Percentiles rank a stretch among this genome's conserved stretches.
Conservation (phyloP, 1,140 invertebrate species). For the Cherax quadricarinatus region DNA sequence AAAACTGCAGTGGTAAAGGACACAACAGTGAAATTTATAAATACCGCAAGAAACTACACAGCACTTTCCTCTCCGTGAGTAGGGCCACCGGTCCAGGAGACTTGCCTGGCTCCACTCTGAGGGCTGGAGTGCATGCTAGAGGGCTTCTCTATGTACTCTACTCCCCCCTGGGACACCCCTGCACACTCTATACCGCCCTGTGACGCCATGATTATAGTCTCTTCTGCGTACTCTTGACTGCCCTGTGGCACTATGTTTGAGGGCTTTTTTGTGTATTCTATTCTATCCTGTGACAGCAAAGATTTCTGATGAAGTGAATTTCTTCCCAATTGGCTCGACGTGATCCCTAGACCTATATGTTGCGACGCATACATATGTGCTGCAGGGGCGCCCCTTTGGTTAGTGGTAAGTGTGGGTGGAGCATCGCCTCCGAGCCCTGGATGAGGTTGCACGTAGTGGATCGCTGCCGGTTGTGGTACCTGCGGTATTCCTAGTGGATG, state of each 20-base stretch:
- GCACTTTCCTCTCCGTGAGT: conserved; percentile 54
- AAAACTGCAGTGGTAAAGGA: no score
- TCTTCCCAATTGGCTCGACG: conserved; percentile 24
- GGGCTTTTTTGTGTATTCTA: neutral
- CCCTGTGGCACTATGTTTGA: no score
- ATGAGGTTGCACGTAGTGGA: conserved; percentile 57
- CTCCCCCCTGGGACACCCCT: neutral
- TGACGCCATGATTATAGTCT: no score
- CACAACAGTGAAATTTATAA: no score
- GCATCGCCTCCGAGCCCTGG: conserved; percentile 7
- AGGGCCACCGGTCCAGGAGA: conserved; percentile 52
- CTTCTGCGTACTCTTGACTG: no score
- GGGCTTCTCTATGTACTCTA: conserved; percentile 16
- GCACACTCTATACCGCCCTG: neutral
- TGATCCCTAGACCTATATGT: conserved; percentile 30
- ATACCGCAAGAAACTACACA: conserved; percentile 12
- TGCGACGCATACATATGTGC: neutral
- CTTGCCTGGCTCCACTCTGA: conserved; percentile 53
- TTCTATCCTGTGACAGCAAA: neutral
- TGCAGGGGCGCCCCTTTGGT: neutral
- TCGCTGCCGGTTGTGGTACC: conserved; percentile 9
- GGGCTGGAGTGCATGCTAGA: conserved; percentile 40
- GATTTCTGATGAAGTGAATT: neutral
- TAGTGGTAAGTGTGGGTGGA: no score
- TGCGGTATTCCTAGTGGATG: neutral